These are phyloP conservation scores for Zingel zingel DNA, from an alignment of 2,113 vertebrate species.

Conservation along the genomic window DNA sequence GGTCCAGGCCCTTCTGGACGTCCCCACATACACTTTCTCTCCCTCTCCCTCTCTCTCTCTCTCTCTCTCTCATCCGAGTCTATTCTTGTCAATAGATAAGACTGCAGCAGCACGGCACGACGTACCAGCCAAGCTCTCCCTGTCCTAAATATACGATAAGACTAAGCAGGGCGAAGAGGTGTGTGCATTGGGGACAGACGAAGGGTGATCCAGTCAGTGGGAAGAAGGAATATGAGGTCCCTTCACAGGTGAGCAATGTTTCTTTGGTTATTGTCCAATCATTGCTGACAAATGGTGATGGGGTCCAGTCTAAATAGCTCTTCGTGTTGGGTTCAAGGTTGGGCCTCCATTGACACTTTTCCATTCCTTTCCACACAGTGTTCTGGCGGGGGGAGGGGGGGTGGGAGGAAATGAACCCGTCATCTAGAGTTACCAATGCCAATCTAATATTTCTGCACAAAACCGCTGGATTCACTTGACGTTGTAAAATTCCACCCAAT, in stretches of 20 bases:
- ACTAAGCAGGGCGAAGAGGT: slow-evolving; percentile 25
- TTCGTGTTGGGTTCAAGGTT: slow-evolving; percentile 61
- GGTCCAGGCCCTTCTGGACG: slow-evolving; percentile 28
- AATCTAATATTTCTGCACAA: slow-evolving; percentile 28
- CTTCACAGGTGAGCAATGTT: slow-evolving; percentile 43
- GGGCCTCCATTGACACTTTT: slow-evolving; percentile 28
- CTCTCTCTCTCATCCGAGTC: slow-evolving; percentile 42
- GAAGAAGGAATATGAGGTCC: slow-evolving; percentile 18
- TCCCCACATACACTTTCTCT: too few species aligned
- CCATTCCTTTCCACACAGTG: not conserved
- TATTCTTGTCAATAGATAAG: slow-evolving; percentile 67
- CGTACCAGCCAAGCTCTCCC: slow-evolving; percentile 52
- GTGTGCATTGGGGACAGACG: slow-evolving; percentile 9
- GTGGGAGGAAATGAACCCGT: slow-evolving; percentile 23
- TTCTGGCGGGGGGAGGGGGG: not conserved
- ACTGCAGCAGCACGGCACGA: slow-evolving; percentile 62
- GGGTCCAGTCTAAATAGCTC: slow-evolving; percentile 40
- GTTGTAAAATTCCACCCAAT: slow-evolving; percentile 39
- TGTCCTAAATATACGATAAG: slow-evolving; percentile 48
- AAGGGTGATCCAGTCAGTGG: slow-evolving; percentile 31
- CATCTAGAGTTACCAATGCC: slow-evolving; percentile 27
- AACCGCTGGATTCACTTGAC: slow-evolving; percentile 22
- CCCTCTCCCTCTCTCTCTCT: not conserved
- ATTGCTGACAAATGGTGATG: slow-evolving; percentile 56
- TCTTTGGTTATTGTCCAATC: slow-evolving; percentile 55